Conservation (phyloP, 2,888 invertebrate genomes). For the Argyresthia albistria region DNA sequence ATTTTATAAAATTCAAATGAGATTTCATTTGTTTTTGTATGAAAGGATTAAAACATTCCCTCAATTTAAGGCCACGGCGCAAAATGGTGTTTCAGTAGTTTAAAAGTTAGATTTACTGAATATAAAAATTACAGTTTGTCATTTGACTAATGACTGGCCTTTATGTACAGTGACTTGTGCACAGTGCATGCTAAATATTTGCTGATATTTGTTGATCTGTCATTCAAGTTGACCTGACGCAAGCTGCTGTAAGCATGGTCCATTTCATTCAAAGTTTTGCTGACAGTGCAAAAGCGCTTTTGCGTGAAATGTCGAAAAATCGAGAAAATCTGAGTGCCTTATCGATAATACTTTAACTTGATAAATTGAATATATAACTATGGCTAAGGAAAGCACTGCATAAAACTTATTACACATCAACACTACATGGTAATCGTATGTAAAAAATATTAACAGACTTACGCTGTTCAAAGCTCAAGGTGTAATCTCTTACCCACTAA, state of each 20-base stretch:
- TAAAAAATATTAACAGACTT: conserved; percentile 63
- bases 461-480: conserved; percentile 64
- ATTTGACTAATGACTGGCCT: conserved; percentile 45
- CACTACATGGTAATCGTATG: conserved; percentile 33
- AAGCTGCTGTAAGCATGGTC: neutral
- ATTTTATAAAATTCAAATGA: conserved; percentile 48
- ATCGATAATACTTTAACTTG: neutral
- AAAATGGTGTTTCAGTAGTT: conserved; percentile 69
- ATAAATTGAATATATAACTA: conserved; percentile 7
- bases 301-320: neutral
- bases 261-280: neutral
- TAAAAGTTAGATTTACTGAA: conserved; percentile 45
- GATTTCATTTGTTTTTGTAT: conserved; percentile 29
- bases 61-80: conserved; percentile 71
- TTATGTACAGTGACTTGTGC: conserved; percentile 40
- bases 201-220: neutral
- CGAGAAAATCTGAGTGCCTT: neutral
- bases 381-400: conserved; percentile 46
- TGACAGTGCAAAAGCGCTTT: neutral
- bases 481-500: conserved; percentile 56
- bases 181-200: conserved; percentile 8
- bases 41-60: conserved; percentile 63
- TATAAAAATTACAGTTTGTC: conserved; percentile 39
- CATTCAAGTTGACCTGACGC: neutral
- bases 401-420: conserved; percentile 23